Evolutionary conservation across 2,888 invertebrate species (phyloP), one percentile per base, ranked within the genome.

Genomic region (Drosophila affinis): DNA sequence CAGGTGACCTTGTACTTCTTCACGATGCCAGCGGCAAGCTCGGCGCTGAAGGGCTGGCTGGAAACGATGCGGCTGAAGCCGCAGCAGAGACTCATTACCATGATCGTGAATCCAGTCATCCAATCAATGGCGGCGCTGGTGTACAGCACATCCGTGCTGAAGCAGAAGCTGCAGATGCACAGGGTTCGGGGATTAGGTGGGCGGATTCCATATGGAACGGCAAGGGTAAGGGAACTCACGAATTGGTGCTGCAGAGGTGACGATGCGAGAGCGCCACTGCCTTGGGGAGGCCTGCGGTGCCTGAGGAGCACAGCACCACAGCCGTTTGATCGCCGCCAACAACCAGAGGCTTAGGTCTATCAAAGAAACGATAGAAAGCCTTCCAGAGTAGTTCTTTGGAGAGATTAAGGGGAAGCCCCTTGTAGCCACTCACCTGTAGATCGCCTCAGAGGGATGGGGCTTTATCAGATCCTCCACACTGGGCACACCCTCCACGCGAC

Each of bases 201-300:
- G 1, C 24, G 5, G 0, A 3, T 29, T 9, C 29, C n/a, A 18
- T 58, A 46, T 2, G 3, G 0, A 2, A 24, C 2, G 12, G 2
- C 9, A 0, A 1, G 9, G 1, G 2, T 12, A 0, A 1, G 9
- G 1, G 1, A 0, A 62, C 79, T 79, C 55, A 81, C 81, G 67
- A 34, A 9, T 78, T 54, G 5, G 63, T 56, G 7, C 51, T 32
- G 9, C 54, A 53, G 0, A 75, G 44, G 7, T 70, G 65, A 0
- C 75, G 69, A 48, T 87, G 81, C 10, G 83, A 81, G 1, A 88
- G 14, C 1, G 71, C 59, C 17, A 89, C 84, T 2, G 84, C 84
- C 63, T 90, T 90, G 24, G 88, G 81, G 12, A 76, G 2, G 6
- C 90, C 90, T 0, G 84, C 72, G 5, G 89, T 87, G 32, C 90